Percentiles rank a stretch among this genome's conserved stretches.
These are phyloP conservation scores for Bhutanitis thaidina DNA, from an alignment of 2,888 invertebrate genomes.

Conservation along the genomic window DNA sequence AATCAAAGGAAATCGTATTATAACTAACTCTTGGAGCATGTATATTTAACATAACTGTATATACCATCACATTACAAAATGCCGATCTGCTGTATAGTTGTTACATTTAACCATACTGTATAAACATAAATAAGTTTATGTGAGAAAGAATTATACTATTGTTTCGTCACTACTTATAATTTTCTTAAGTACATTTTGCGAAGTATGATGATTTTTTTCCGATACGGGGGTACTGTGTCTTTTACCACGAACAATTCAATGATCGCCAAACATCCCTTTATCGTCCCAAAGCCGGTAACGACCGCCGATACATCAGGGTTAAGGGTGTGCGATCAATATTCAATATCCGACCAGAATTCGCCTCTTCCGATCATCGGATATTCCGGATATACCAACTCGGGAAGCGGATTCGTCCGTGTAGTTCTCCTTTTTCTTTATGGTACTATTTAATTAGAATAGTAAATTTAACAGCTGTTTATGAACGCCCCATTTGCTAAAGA, in stretches of 20 bases:
- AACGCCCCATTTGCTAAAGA: slow-evolving; percentile 18
- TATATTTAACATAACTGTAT: background rate
- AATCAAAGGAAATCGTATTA: slow-evolving; percentile 12
- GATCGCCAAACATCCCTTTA: slow-evolving; percentile 62
- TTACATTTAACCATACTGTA: no score
- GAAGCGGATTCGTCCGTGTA: slow-evolving; percentile 41
- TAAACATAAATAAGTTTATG: no score
- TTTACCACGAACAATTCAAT: slow-evolving; percentile 54
- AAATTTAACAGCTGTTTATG: slow-evolving; percentile 16
- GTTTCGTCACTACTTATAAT: no score
- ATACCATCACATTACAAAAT: no score
- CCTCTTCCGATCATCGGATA: slow-evolving; percentile 72
- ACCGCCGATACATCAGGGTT: slow-evolving; percentile 70
- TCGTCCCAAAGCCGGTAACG: slow-evolving; percentile 58
- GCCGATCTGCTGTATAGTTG: no score
- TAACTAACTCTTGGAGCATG: background rate
- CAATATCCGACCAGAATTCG: slow-evolving; percentile 76
- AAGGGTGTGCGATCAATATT: slow-evolving; percentile 77
- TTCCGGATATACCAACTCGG: slow-evolving; percentile 37
- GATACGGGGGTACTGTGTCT: slow-evolving; percentile 15
- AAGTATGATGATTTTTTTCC: background rate
- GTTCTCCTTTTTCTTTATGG: slow-evolving; percentile 10
- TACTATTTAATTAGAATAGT: slow-evolving; percentile 23
- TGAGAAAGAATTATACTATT: no score
- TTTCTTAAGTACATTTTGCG: no score